Evolutionary conservation across 2,888 invertebrate species (phyloP), one percentile per base, ranked within the genome.

Genomic region (Ptychoptera albimana): DNA sequence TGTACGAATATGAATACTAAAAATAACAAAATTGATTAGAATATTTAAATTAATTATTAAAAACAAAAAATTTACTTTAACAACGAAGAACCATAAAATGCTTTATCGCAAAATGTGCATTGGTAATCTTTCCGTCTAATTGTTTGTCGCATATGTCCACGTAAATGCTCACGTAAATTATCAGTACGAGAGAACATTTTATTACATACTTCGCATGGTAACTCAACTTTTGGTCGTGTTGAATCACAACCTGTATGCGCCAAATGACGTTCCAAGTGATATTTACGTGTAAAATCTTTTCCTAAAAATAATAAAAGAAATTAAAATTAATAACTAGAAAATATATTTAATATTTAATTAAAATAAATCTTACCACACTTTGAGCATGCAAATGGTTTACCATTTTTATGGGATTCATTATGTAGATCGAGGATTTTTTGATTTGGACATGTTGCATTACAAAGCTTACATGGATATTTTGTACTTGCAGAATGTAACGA

Each of bases 181-280:
- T 82, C 82, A 54, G 79, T 70, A 61, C 76, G 74, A 51, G 50
- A 55, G 51, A 65, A 66, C 12, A 57, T 54, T 34, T 61, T 64
- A 39, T 56, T 55, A 43, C 66, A 66, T 6, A 67, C 67, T 48
- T 65, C 61, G 50, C 67, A 68, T 44, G 57, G 53, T 50, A 63
- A 56, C 11, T 57, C 55, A 32, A 60, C 56, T 41, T 55, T 60
- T 10, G 40, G 57, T 7, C 32, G 36, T 6, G 56, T 57, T 5
- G 79, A 79, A 60, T 73, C 73, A 58, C 81, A 81, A n/a, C 77
- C 78, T 42, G 73, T 77, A 54, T 79, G 79, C 36, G 70, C 61
- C 57, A 79, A 68, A 55, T 83, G 82, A 13, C 82, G 66, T 49
- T 79, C 67, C 37, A 87, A 70, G 63, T 87, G 85, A 52, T 83